Conservation (phyloP, 2,797 vertebrate species). For the Acipenser transmontanus region DNA sequence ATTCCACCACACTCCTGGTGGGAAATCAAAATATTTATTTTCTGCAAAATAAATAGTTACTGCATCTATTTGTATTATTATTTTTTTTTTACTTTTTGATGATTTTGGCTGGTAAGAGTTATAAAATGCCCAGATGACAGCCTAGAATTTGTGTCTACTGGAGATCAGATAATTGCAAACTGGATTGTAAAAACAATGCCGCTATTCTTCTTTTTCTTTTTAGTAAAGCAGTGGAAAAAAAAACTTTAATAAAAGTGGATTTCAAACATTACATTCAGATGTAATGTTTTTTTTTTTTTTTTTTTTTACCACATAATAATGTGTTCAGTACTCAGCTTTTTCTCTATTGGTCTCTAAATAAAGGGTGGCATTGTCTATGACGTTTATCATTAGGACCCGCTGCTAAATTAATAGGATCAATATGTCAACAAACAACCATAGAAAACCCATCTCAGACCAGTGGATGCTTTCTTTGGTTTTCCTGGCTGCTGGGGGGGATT, state of each 20-base stretch:
- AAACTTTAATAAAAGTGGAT: slow-evolving; percentile 1
- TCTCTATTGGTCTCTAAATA: background rate
- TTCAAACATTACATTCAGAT: background rate
- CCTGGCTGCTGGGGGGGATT: background rate
- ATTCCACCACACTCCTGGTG: too few species aligned
- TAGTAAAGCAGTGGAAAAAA: too few species aligned
- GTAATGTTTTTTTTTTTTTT: background rate
- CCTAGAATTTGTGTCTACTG: too few species aligned
- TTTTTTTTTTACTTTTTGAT: too few species aligned
- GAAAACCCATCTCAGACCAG: background rate
- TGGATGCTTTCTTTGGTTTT: background rate
- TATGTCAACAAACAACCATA: background rate
- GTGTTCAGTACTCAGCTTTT: background rate
- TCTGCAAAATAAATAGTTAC: too few species aligned
- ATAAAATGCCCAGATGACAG: too few species aligned
- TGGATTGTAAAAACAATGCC: too few species aligned
- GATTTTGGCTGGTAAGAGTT: too few species aligned
- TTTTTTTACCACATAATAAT: background rate
- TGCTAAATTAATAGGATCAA: slow-evolving; percentile 5
- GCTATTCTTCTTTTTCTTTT: too few species aligned
- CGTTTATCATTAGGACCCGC: background rate
- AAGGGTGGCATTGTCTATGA: slow-evolving; percentile 4
- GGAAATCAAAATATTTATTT: too few species aligned
- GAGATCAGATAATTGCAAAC: too few species aligned
- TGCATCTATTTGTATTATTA: too few species aligned